Base-by-base conservation (phyloP, 2,797 vertebrate genomes). In the Chloroceryle amazona region DNA sequence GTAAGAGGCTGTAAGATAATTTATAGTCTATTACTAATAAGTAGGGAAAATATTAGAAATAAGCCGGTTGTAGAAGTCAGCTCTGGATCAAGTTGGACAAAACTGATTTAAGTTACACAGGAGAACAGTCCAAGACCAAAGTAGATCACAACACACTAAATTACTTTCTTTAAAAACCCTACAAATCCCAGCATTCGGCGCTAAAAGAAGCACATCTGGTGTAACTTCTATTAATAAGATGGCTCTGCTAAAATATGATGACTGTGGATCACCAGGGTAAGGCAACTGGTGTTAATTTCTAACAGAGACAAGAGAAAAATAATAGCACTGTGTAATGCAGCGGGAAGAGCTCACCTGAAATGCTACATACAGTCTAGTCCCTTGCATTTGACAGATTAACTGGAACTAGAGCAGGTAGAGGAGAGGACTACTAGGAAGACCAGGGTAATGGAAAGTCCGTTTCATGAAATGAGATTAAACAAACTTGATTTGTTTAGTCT, bases 401-500 rank as follows among this genome's bases (percentile, higher is more conserved):
- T 8, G 1, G 18, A 74, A 22, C 49, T 54, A 47, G 20, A 72
- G 29, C 37, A 82, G 71, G 29, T 37, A 63, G 31, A 83, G 5
- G 14, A 80, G 70, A 81, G 20, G 21, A 63, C 54, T 47, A 21
- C 20, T 61, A 46, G 33, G 51, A 65, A 81, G 62, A 91, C 39
- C 9, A 75, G 13, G 13, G 35, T 54, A 86, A 44, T 21, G 6
- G 37, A 90, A 86, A 86, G 9, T 23, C 70, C 68, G 6, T 75
- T 88, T 75, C 46, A 86, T 81, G 58, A 88, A 88, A 93, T 15
- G 13, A 66, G 41, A 72, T 89, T 81, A 72, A 92, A 83, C 16
- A 86, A 84, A 10, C 6, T 72, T 81, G 61, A 79, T 93, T 81
- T 93, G 81, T 91, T 91, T 94, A 83, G 80, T 83, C 66, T 86